These are phyloP conservation scores for Diplolepis rosae DNA, from an alignment of 2,888 invertebrate genomes.

Conservation along the genomic window DNA sequence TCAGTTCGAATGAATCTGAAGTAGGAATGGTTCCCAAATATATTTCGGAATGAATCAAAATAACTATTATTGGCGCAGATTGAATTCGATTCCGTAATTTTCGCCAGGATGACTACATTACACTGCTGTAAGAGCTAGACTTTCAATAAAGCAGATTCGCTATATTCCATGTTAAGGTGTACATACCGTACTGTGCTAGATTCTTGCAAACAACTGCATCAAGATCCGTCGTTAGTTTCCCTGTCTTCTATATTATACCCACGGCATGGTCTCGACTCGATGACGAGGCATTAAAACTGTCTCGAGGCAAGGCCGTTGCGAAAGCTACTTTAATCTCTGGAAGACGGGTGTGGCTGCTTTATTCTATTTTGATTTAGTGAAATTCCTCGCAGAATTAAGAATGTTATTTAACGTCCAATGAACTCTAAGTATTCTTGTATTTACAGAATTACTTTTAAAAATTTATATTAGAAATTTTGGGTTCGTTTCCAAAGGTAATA, in stretches of 20 bases:
- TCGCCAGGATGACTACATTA: constrained; percentile 6
- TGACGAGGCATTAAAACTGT: constrained; percentile 48
- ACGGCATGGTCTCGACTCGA: constrained; percentile 33
- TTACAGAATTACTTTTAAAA: neutral
- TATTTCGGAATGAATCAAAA: too few species aligned
- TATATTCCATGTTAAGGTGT: constrained; percentile 25
- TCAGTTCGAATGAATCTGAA: too few species aligned
- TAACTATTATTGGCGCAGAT: too few species aligned
- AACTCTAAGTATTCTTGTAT: neutral
- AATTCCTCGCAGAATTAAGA: constrained; percentile 21
- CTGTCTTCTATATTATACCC: constrained; percentile 34
- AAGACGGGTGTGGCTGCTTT: constrained; percentile 51
- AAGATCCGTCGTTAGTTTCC: constrained; percentile 34
- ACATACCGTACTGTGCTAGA: constrained; percentile 26
- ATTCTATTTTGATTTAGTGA: constrained; percentile 31
- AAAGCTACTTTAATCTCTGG: constrained; percentile 42
- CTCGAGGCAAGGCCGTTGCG: constrained; percentile 50
- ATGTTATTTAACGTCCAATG: constrained; percentile 12
- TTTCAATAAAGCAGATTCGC: constrained; percentile 16
- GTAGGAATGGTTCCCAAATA: too few species aligned
- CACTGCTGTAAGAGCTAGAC: neutral
- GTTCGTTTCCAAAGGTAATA: too few species aligned
- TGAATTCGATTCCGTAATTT: too few species aligned
- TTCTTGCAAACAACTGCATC: constrained; percentile 32
- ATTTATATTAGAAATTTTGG: constrained; percentile 14